Evolutionary conservation across 2,888 invertebrate species (phyloP), one percentile per base, ranked within the genome.

Genomic region (Parthenolecanium corni): DNA sequence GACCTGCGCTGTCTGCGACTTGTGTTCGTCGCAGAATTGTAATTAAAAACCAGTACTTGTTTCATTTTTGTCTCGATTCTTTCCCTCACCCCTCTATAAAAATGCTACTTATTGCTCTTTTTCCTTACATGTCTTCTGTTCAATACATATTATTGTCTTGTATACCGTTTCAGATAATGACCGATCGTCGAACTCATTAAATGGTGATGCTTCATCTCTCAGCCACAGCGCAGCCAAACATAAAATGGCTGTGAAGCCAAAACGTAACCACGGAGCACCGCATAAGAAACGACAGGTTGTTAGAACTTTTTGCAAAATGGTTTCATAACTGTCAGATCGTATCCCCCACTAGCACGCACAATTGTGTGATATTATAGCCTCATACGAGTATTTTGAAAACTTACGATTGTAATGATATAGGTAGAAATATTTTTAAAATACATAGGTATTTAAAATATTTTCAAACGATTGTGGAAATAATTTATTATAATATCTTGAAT

Each of bases 211-310:
- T 40, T 82, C 63, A 38, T 47, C 65, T 40, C 52, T 88, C 69
- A 86, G 85, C 71, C 87, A 88, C 75, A 83, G 84, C 65, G 88
- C 87, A 52, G 88, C 88, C 64, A 81, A 80, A 69, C 88, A 88
- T 76, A 84, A 85, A 75, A 87, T 87, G 79, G 82, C 87, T 53
- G 82, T 88, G 64, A 78, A 84, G 52, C 87, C 87, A 23, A 80
- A 82, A 66, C 79, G 85, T 69, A 86, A 84, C 64, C 85, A 86
- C 72, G 85, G 84, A 66, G 83, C 84, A 24, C 84, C 85, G 4
- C 73, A 84, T 54, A 78, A 83, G 70, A 81, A 83, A 73, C 78
- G 75, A 64, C 78, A 78, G 73, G 79, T 79, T 67, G 68, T 68
- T 46, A 40, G 4, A 31, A 4, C 9, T 31, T 31, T 31, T 31